Percentiles rank a stretch among this genome's conserved stretches.
phyloP scores from a whole-genome alignment of 2,113 vertebrate species.

The Hyaena hyaena region DNA sequence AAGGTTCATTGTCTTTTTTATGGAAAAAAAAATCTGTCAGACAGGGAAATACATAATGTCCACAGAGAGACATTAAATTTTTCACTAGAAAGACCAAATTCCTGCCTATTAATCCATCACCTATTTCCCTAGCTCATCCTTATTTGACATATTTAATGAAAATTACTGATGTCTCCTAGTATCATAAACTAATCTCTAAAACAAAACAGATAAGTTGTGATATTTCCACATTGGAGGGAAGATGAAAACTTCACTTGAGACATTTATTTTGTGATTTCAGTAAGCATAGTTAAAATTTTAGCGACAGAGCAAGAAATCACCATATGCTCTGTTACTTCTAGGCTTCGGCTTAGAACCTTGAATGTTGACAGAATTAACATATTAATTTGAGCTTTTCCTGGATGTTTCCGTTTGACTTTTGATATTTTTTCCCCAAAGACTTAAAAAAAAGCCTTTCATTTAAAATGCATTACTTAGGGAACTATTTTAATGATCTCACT shows the following conservation, averaged over 20 bases:
- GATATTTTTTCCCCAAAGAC: conserved; percentile 35
- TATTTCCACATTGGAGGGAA: neutral
- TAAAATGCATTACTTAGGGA: conserved; percentile 77
- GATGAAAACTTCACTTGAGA: conserved; percentile 58
- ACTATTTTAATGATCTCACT: conserved; percentile 79
- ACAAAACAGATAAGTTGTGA: conserved; percentile 40
- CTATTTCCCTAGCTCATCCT: conserved; percentile 53
- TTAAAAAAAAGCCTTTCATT: conserved; percentile 69
- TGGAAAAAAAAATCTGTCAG: neutral
- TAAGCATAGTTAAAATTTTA: conserved; percentile 71
- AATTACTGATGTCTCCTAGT: conserved; percentile 53
- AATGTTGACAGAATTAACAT: conserved; percentile 79
- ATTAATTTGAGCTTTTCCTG: conserved; percentile 81
- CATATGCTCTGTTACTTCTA: conserved; percentile 41
- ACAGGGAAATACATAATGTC: conserved; percentile 40
- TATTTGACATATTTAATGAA: conserved; percentile 74
- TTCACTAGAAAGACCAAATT: conserved; percentile 51
- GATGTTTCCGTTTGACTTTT: conserved; percentile 76
- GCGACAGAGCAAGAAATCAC: conserved; percentile 75
- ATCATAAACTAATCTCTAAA: conserved; percentile 52
- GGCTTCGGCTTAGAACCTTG: conserved; percentile 66
- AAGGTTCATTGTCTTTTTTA: conserved; percentile 39
- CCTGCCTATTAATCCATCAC: conserved; percentile 57
- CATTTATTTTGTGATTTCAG: conserved; percentile 75
- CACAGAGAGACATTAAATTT: conserved; percentile 54